Base-by-base conservation (phyloP, 1,140 invertebrate genomes). In the Phortica variegata region DNA sequence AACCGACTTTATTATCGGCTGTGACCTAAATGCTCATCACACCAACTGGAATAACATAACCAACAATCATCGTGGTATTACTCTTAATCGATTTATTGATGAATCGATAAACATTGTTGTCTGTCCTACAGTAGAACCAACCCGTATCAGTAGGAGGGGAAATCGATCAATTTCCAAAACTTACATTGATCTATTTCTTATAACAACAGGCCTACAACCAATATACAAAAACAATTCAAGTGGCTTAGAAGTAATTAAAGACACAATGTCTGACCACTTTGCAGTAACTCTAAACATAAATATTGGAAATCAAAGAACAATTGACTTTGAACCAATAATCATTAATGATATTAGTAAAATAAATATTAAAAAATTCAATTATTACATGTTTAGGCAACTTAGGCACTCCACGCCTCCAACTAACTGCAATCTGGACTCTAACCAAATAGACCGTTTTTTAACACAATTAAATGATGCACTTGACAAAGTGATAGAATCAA, bases 1-100 rank as follows among this genome's bases (percentile, higher is more conserved):
- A 7, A 13, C n/a, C n/a, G n/a, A n/a, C n/a, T n/a, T 50, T 7
- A 31, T 50, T 2, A 41, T 40, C 12, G 49, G 49, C 1, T 44
- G 49, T 8, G 49, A 50, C 12, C 12, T 44, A 8, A 50, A 50
- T 2, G 34, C 42, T 9, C 43, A 50, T 17, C 48, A 50, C 10
- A 34, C 48, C 9, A 33, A n/a, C 5, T 39, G 43, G 15, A 18
- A 41, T 3, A 3, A 32, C 2, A 34, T 37, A 1, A 10, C 13
- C 1, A 4, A 43, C 6, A n/a, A 21, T 12, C 10, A 3, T 4
- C 8, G 12, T 18, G 34, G 41, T 13, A 13, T 15, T 16, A 32
- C 9, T 1, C 20, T 49, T 0, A 15, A 38, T 12, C 8, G n/a
- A 0, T 50, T 41, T 34, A 26, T 50, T 1, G 2, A 16, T 15